Evolutionary conservation across 2,888 invertebrate genomes (phyloP).

Genomic region (Pegoplata infirma): DNA sequence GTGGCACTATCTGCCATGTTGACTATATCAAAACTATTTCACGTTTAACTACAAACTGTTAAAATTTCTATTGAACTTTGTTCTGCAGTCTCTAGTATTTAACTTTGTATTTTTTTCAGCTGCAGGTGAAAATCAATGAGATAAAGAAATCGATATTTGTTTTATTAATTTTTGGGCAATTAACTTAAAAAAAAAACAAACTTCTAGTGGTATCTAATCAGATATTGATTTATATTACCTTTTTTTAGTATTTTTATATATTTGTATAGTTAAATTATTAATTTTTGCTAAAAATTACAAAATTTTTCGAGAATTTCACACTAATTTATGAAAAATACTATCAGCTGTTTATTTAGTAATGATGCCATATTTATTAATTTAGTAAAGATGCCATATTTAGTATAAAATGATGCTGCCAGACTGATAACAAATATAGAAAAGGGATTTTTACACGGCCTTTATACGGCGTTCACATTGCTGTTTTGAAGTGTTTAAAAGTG

Average conservation of each 20-base stretch:
- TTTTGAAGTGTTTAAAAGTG: too few relatives aligned
- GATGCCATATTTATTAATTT: too few relatives aligned
- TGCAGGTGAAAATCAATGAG: background rate
- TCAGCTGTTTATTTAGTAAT: too few relatives aligned
- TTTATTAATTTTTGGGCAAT: background rate
- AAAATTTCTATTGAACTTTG: slow-evolving; percentile 58
- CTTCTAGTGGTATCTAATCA: background rate
- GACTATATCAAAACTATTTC: background rate
- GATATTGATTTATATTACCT: background rate
- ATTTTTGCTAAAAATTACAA: background rate
- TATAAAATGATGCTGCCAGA: too few relatives aligned
- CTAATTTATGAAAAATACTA: too few relatives aligned
- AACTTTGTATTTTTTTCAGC: background rate
- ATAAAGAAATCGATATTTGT: background rate
- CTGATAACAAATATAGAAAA: too few relatives aligned
- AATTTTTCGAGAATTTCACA: background rate
- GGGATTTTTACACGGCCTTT: too few relatives aligned
- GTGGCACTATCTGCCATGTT: slow-evolving; percentile 69
- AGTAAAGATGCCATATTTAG: too few relatives aligned
- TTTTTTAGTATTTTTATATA: background rate
- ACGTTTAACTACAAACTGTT: background rate
- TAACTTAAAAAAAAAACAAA: background rate
- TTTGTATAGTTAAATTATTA: background rate
- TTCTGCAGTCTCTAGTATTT: slow-evolving; percentile 22
- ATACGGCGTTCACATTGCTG: too few relatives aligned